Evolutionary conservation across 37 sponge, comb jelly and placozoan genomes (phyloP).

Genomic region (Petrosia ficiformis): DNA sequence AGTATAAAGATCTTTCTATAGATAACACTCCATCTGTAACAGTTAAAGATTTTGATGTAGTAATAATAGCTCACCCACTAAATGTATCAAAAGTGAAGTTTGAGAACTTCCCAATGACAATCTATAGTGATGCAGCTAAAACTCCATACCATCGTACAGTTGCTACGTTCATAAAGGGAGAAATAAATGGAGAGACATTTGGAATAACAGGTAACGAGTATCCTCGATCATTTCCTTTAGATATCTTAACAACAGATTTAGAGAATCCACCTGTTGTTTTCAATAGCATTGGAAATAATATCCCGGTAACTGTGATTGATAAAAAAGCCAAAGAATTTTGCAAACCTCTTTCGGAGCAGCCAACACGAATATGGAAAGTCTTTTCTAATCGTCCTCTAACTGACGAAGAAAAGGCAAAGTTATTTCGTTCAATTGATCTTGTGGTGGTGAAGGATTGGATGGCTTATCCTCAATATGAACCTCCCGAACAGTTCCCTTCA

Average conservation of each 20-base stretch:
- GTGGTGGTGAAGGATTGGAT: slow-evolving; percentile 54
- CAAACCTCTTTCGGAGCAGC: slow-evolving; percentile 41
- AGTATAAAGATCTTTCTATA: not conserved
- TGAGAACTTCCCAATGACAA: slow-evolving; percentile 48
- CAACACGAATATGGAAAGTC: slow-evolving; percentile 65
- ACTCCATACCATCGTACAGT: slow-evolving; percentile 73
- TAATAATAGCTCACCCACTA: slow-evolving; percentile 78
- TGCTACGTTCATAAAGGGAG: slow-evolving; percentile 69
- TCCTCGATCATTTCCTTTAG: slow-evolving; percentile 42
- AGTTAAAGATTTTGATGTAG: slow-evolving; percentile 55
- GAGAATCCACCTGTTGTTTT: slow-evolving; percentile 42
- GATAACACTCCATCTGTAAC: not conserved
- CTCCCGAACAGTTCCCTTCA: slow-evolving; percentile 65
- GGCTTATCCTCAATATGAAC: slow-evolving; percentile 83
- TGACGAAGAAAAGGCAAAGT: slow-evolving; percentile 30
- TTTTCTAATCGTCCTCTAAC: slow-evolving; percentile 61
- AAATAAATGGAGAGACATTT: slow-evolving; percentile 53
- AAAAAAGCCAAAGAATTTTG: slow-evolving; percentile 20
- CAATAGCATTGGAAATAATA: slow-evolving; percentile 29
- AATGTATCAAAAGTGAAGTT: slow-evolving; percentile 46
- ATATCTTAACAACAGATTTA: slow-evolving; percentile 49
- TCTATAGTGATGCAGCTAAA: slow-evolving; percentile 40
- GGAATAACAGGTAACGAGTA: slow-evolving; percentile 4
- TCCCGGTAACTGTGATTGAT: slow-evolving; percentile 52
- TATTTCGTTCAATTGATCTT: slow-evolving; percentile 27